These are phyloP conservation scores for Coremacera marginata DNA, from an alignment of 2,888 invertebrate genomes.

Conservation along the genomic window DNA sequence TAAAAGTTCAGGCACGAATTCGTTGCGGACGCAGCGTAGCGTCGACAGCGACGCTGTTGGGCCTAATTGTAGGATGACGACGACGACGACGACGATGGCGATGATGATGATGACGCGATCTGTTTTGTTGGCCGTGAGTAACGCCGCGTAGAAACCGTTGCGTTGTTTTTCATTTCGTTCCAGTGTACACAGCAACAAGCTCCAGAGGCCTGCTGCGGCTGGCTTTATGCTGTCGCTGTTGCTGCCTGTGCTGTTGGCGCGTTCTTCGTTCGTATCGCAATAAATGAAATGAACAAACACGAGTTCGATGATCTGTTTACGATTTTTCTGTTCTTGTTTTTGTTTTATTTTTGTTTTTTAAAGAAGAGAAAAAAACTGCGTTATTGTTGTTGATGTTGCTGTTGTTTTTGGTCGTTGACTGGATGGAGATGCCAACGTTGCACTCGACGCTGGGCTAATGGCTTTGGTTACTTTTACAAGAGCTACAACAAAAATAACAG, in stretches of 20 bases:
- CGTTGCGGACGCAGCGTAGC: not conserved
- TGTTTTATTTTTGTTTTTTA: slow-evolving; percentile 24
- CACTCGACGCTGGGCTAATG: slow-evolving; percentile 20
- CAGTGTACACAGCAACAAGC: slow-evolving; percentile 32
- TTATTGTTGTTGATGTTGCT: slow-evolving; percentile 44
- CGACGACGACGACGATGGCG: not conserved
- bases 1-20: slow-evolving; percentile 18
- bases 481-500: slow-evolving; percentile 14
- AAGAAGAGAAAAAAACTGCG: slow-evolving; percentile 33
- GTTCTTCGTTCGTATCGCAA: slow-evolving; percentile 39
- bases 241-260: slow-evolving; percentile 41
- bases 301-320: slow-evolving; percentile 68
- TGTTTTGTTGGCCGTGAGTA: not conserved
- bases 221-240: slow-evolving; percentile 39
- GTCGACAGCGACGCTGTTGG: not conserved
- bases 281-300: slow-evolving; percentile 42
- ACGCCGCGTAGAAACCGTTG: not conserved
- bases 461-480: slow-evolving; percentile 5
- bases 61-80: not conserved
- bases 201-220: slow-evolving; percentile 14
- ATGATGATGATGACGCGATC: not conserved
- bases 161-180: slow-evolving; percentile 25
- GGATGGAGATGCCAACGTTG: slow-evolving; percentile 14
- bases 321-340: slow-evolving; percentile 51
- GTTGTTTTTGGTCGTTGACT: slow-evolving; percentile 46